A percentile compares a stretch with the other conserved stretches of the same genome.
phyloP scores from a whole-genome alignment of 1,140 invertebrate genomes.

The Drosophila biarmipes region DNA sequence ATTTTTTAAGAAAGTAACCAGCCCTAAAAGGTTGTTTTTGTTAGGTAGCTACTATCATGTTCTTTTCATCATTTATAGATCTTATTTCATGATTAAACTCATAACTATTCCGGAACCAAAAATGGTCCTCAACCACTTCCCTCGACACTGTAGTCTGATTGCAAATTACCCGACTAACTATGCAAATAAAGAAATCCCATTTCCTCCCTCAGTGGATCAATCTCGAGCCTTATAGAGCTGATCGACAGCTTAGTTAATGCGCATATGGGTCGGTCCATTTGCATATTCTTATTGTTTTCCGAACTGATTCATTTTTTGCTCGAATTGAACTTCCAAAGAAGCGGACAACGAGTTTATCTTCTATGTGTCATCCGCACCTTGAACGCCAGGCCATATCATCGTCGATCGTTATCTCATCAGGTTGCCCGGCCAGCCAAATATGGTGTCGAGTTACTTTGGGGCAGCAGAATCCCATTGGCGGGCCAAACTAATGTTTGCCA shows the following conservation, averaged over 20 bases:
- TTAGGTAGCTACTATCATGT: too few species aligned
- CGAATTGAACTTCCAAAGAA: slow-evolving; percentile 58
- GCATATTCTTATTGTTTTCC: slow-evolving; percentile 64
- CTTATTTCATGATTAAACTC: too few species aligned
- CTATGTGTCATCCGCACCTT: slow-evolving; percentile 56
- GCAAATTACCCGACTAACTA: background rate
- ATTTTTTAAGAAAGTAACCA: too few species aligned
- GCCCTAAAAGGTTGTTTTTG: too few species aligned
- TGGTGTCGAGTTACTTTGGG: slow-evolving; percentile 33
- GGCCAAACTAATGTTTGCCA: slow-evolving; percentile 37
- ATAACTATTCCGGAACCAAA: too few species aligned
- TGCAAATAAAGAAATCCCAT: slow-evolving; percentile 27
- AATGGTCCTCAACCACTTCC: background rate
- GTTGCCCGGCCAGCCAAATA: slow-evolving; percentile 38
- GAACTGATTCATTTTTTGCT: slow-evolving; percentile 50
- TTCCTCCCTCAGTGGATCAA: slow-evolving; percentile 29
- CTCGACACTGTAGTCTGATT: background rate
- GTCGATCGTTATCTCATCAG: slow-evolving; percentile 49
- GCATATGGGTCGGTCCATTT: slow-evolving; percentile 45
- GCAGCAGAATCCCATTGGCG: slow-evolving; percentile 22
- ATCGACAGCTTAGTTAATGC: slow-evolving; percentile 32
- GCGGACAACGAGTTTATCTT: slow-evolving; percentile 55
- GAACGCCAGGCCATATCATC: slow-evolving; percentile 24
- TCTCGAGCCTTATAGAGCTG: slow-evolving; percentile 9
- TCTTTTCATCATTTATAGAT: too few species aligned